Evolutionary conservation across 2,888 invertebrate species (phyloP).

Genomic region (Spatulosminthurus flaviceps): DNA sequence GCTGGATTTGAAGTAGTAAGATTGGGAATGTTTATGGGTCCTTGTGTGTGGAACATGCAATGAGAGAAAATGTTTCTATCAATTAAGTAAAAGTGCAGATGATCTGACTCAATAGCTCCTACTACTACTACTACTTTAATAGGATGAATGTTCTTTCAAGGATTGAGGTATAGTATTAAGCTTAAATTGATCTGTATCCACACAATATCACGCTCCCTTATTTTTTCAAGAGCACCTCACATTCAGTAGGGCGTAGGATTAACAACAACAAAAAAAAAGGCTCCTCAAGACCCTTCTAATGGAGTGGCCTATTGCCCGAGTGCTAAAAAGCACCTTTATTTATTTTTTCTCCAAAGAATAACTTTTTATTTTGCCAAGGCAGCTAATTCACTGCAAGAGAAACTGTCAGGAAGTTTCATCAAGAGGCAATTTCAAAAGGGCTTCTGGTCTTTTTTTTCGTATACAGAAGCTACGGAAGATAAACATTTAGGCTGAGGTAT

Average conservation of each 20-base stretch:
- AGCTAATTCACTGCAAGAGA: background rate
- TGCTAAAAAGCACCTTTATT: background rate
- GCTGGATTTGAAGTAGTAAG: no score
- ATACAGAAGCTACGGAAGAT: background rate
- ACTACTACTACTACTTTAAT: no score
- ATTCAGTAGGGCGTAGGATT: no score
- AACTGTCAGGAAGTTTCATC: background rate
- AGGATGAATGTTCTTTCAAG: background rate
- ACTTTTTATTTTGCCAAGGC: background rate
- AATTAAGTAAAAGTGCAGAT: conserved; percentile 12
- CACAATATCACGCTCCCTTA: background rate
- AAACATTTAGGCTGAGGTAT: background rate
- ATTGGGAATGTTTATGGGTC: no score
- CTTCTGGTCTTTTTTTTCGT: background rate
- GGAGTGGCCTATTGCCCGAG: background rate
- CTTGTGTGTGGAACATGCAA: background rate
- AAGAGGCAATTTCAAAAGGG: background rate
- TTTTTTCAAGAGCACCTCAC: conserved; percentile 1
- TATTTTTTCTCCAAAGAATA: no score
- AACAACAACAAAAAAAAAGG: no score
- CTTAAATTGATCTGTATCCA: background rate
- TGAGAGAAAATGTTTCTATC: background rate
- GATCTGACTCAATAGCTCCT: background rate
- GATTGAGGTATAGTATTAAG: background rate
- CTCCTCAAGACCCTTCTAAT: background rate